A percentile compares a stretch with the other conserved stretches of the same genome.
These are phyloP conservation scores for Zele albiditarsus DNA, from an alignment of 2,888 invertebrate genomes.

Conservation along the genomic window DNA sequence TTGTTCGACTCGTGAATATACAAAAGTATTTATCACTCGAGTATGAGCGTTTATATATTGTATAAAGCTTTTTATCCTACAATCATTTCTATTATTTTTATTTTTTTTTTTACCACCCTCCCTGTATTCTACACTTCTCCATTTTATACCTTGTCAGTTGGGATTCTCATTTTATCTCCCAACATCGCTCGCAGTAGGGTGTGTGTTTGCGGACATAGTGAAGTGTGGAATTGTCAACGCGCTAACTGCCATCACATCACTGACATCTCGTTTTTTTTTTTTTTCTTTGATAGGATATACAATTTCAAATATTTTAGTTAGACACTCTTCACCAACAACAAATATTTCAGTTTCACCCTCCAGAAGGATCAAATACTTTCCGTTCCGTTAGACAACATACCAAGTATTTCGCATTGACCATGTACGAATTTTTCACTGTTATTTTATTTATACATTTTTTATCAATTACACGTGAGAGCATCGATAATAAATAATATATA, in stretches of 20 bases:
- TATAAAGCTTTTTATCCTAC: neutral
- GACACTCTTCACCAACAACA: constrained; percentile 13
- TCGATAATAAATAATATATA: neutral
- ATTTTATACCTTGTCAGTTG: constrained; percentile 25
- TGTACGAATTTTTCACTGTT: too few relatives aligned
- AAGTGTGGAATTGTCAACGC: constrained; percentile 34
- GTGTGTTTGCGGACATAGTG: constrained; percentile 3
- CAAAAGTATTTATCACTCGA: neutral
- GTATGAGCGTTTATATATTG: neutral
- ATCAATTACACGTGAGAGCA: neutral
- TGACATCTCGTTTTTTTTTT: constrained; percentile 45
- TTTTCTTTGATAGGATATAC: constrained; percentile 4
- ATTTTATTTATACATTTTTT: too few relatives aligned
- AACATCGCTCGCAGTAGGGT: constrained; percentile 23
- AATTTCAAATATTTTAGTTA: neutral
- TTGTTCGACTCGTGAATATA: neutral
- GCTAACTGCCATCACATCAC: constrained; percentile 42
- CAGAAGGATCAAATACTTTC: too few relatives aligned
- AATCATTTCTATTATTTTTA: constrained; percentile 17
- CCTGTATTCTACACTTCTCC: constrained; percentile 22
- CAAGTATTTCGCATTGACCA: too few relatives aligned
- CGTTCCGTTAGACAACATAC: too few relatives aligned
- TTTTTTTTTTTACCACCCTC: constrained; percentile 12
- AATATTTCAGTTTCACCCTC: constrained; percentile 16
- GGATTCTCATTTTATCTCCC: constrained; percentile 18